phyloP scores from a whole-genome alignment of 1,140 invertebrate genomes.

The Trichomalopsis sarcophagae region DNA sequence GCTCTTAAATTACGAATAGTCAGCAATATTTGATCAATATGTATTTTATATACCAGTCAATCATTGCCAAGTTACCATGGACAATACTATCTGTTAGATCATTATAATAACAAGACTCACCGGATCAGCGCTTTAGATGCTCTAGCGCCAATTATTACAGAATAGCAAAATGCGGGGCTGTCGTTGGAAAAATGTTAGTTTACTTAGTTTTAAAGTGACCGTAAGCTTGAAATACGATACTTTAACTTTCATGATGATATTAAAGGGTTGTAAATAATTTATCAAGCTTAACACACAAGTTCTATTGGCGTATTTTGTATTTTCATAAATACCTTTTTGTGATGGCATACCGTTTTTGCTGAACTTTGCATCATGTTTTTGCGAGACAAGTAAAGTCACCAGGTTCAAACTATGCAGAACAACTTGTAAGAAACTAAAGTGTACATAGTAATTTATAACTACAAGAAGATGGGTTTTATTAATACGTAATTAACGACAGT shows the following conservation, averaged over 20 bases:
- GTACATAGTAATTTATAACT: conserved; percentile 9
- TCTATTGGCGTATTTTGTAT: conserved; percentile 16
- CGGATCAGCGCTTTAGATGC: not conserved
- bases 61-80: conserved; percentile 32
- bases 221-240: not conserved
- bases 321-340: conserved; percentile 20
- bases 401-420: not conserved
- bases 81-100: conserved; percentile 26
- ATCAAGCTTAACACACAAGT: not conserved
- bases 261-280: conserved; percentile 27
- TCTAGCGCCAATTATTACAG: not conserved
- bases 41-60: not conserved
- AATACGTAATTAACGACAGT: not conserved
- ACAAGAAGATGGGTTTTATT: not conserved
- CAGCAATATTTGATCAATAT: not conserved
- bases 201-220: not conserved
- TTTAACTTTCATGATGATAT: not conserved
- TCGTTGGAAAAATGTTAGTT: not conserved
- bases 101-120: not conserved
- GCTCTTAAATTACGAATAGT: not conserved
- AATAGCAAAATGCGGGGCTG: not conserved
- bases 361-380: not conserved
- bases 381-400: not conserved
- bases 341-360: not conserved
- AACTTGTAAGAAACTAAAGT: not conserved